These are phyloP conservation scores for Zhuqinia jingwanae DNA, from an alignment of 2,888 invertebrate species.

Conservation along the genomic window DNA sequence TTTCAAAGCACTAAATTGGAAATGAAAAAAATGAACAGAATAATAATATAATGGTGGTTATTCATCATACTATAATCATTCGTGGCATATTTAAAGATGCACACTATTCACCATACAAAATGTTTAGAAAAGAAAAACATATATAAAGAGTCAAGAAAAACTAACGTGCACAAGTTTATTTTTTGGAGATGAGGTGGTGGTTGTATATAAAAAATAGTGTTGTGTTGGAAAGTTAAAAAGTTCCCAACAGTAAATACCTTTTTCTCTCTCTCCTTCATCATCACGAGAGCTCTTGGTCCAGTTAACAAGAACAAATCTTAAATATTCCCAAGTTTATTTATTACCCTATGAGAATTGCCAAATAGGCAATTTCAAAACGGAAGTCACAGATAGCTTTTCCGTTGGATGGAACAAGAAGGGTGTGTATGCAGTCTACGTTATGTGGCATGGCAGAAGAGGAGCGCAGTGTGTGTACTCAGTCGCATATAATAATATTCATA, in stretches of 20 bases:
- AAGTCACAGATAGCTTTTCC: constrained; percentile 70
- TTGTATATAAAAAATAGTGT: no score
- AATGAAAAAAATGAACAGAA: neutral
- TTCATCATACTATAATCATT: constrained; percentile 14
- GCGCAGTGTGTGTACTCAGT: no score
- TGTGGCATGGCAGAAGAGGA: neutral
- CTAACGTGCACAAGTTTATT: no score
- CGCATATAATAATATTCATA: neutral
- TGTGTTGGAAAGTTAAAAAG: neutral
- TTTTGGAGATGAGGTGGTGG: no score
- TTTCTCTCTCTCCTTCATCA: no score
- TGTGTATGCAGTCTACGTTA: neutral
- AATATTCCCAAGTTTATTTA: constrained; percentile 60
- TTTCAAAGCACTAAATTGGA: neutral
- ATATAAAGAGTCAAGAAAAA: no score
- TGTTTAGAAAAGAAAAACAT: no score
- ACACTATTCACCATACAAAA: no score
- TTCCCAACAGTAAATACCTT: constrained; percentile 14
- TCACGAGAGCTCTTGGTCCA: constrained; percentile 42
- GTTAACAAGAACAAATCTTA: constrained; percentile 60
- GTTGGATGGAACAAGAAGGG: constrained; percentile 17
- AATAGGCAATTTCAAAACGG: constrained; percentile 76
- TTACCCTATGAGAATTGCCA: constrained; percentile 66
- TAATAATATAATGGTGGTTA: neutral
- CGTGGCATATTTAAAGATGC: neutral